These are phyloP conservation scores for Argyrosomus regius DNA, from an alignment of 2,797 vertebrate species.

Conservation along the genomic window DNA sequence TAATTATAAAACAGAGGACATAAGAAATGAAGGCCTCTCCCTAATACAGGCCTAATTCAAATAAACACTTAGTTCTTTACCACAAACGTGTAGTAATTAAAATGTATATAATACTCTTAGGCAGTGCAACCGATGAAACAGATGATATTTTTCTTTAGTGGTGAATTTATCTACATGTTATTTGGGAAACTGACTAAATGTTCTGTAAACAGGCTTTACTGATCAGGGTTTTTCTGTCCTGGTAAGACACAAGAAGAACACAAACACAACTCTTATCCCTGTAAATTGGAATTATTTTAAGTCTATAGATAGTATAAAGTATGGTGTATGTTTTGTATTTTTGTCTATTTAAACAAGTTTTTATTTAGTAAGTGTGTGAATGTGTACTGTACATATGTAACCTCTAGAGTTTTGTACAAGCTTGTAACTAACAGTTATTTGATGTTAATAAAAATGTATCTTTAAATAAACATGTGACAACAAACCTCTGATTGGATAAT, in stretches of 20 bases:
- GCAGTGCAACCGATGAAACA: no score
- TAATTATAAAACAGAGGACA: not conserved
- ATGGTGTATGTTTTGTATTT: slow-evolving; percentile 12
- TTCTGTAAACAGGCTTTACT: not conserved
- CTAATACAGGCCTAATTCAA: not conserved
- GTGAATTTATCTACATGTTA: not conserved
- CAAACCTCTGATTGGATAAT: not conserved
- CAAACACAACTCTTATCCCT: not conserved
- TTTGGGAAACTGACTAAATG: not conserved
- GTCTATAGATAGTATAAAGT: not conserved
- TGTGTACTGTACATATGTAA: slow-evolving; percentile 50
- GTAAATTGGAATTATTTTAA: slow-evolving; percentile 7
- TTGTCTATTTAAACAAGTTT: slow-evolving; percentile 59
- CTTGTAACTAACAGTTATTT: slow-evolving; percentile 42
- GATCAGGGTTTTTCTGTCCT: not conserved
- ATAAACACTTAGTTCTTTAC: not conserved
- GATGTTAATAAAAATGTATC: slow-evolving; percentile 48
- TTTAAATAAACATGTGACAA: not conserved
- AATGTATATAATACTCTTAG: not conserved
- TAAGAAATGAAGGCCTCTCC: not conserved
- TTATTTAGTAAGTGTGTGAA: not conserved
- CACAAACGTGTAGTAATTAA: not conserved
- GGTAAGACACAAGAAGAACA: not conserved
- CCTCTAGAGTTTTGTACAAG: slow-evolving; percentile 55
- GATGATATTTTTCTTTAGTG: not conserved